phyloP scores from a whole-genome alignment of 2,113 vertebrate genomes.

The Falcunculus frontatus region DNA sequence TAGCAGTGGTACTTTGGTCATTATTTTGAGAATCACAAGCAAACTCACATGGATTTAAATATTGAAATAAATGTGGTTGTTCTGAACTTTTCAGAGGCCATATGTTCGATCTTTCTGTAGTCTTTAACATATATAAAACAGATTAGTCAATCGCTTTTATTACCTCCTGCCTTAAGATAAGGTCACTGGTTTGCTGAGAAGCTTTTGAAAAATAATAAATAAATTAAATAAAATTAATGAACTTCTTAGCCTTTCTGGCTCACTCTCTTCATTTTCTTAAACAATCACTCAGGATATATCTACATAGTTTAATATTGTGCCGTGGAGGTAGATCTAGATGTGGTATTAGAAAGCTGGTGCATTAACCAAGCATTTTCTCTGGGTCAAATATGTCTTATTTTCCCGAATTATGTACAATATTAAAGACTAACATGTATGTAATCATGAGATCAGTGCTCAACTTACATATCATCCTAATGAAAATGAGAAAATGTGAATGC shows the following conservation, averaged over 20 bases:
- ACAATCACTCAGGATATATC: background rate
- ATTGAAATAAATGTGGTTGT: background rate
- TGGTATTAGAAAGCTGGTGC: background rate
- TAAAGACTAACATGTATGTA: background rate
- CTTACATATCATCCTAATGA: background rate
- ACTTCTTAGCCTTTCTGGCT: background rate
- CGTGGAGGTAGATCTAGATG: background rate
- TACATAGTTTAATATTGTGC: background rate
- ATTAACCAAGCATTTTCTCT: background rate
- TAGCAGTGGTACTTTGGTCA: background rate
- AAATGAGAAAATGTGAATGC: background rate
- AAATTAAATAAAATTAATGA: background rate
- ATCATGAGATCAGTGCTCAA: background rate
- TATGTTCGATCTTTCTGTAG: background rate
- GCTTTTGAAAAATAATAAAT: background rate
- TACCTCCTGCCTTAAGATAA: background rate
- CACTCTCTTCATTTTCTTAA: background rate
- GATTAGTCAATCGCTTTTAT: background rate
- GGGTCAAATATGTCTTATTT: background rate
- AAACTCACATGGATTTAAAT: background rate
- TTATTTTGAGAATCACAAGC: background rate
- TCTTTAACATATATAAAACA: background rate
- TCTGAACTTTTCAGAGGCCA: background rate
- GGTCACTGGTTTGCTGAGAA: background rate
- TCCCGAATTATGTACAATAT: background rate